Percentiles rank a stretch among this genome's conserved stretches.
Conservation (phyloP, 1,140 invertebrate genomes). For the Bombus pascuorum region DNA sequence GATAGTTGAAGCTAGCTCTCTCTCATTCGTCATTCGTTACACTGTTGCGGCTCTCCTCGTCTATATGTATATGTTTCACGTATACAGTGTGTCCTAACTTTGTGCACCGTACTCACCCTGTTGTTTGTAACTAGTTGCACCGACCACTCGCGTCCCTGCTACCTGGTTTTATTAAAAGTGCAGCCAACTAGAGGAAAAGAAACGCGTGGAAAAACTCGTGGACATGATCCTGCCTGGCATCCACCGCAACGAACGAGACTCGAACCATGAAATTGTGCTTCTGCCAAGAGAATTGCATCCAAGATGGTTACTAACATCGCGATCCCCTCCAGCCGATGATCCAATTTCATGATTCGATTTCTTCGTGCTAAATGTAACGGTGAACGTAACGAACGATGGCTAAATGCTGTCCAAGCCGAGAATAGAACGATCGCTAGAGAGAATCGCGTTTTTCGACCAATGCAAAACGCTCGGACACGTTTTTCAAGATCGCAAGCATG, state of each 20-base stretch:
- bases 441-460: background rate
- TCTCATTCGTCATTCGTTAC: conserved; percentile 25
- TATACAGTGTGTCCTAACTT: conserved; percentile 47
- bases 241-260: background rate
- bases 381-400: conserved; percentile 8
- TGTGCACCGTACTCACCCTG: conserved; percentile 22
- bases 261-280: background rate
- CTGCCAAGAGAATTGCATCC: background rate
- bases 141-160: background rate
- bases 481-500: background rate
- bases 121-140: conserved; percentile 42
- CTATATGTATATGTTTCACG: conserved; percentile 19
- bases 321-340: background rate
- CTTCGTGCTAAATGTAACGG: conserved; percentile 6
- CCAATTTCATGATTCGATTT: conserved; percentile 15
- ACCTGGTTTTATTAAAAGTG: conserved; percentile 1
- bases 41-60: conserved; percentile 9
- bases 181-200: background rate
- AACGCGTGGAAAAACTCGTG: background rate
- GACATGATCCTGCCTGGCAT: too few relatives aligned
- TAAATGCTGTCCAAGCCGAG: background rate
- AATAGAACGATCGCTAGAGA: background rate
- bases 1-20: conserved; percentile 7
- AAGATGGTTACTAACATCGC: background rate
- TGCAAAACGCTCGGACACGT: background rate